phyloP scores from a whole-genome alignment of 2,797 vertebrate species.

The Australoheros facetus region DNA sequence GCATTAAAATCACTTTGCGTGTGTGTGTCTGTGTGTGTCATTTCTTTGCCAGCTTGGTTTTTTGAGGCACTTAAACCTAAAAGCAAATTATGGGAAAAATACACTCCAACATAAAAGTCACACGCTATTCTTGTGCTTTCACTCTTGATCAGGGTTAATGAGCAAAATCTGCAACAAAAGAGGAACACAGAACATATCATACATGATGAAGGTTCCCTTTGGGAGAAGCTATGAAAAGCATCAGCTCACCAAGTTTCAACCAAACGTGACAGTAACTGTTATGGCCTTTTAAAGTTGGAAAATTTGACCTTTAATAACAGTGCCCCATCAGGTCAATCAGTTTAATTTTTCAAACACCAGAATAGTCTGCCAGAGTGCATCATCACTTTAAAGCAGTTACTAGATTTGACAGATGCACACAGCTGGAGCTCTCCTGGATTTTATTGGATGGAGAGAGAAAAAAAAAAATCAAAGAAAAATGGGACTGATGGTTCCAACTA shows the following conservation, averaged over 20 bases:
- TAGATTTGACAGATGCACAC: conserved; percentile 58
- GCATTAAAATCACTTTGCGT: conserved; percentile 50
- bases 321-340: conserved; percentile 61
- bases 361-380: conserved; percentile 47
- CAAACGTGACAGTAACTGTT: conserved; percentile 46
- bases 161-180: conserved; percentile 32
- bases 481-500: background rate
- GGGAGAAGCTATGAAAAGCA: conserved; percentile 9
- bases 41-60: conserved; percentile 55
- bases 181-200: background rate
- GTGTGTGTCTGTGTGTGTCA: conserved; percentile 15
- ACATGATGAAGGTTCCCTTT: conserved; percentile 5
- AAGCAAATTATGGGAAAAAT: conserved; percentile 62
- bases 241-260: conserved; percentile 29
- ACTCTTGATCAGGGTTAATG: conserved; percentile 31
- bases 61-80: conserved; percentile 67
- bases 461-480: conserved; percentile 32
- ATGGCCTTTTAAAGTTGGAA: conserved; percentile 60
- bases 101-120: conserved; percentile 34
- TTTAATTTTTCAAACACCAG: conserved; percentile 50
- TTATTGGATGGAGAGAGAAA: conserved; percentile 11
- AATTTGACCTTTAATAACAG: conserved; percentile 62
- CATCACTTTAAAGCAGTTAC: conserved; percentile 39
- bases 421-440: conserved; percentile 52
- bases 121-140: conserved; percentile 13